These are phyloP conservation scores for Spialia ferax DNA, from an alignment of 2,888 invertebrate species.

Conservation along the genomic window DNA sequence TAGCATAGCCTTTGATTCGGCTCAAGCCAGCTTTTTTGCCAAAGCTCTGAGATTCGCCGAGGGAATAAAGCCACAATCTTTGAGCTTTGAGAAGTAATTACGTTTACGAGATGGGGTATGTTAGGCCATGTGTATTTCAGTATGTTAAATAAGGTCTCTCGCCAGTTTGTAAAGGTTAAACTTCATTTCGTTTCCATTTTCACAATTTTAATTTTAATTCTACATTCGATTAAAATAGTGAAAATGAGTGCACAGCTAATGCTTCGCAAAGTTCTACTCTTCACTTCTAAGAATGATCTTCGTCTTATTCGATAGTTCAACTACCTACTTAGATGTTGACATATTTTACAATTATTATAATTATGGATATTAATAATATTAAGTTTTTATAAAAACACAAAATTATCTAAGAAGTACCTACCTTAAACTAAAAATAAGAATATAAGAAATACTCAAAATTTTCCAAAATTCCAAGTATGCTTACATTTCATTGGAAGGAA, in stretches of 20 bases:
- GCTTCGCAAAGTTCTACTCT: too few relatives aligned
- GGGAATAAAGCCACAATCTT: slow-evolving; percentile 37
- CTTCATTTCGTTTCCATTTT: too few relatives aligned
- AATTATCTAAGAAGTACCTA: too few relatives aligned
- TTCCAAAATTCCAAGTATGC: not conserved
- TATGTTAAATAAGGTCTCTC: not conserved
- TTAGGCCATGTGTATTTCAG: slow-evolving; percentile 13
- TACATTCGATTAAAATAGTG: too few relatives aligned
- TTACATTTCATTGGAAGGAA: not conserved
- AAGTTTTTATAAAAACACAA: too few relatives aligned
- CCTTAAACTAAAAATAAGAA: not conserved
- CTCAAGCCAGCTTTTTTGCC: slow-evolving; percentile 69
- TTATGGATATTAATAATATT: too few relatives aligned
- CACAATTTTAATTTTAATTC: too few relatives aligned
- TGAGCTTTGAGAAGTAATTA: slow-evolving; percentile 38
- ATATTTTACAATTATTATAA: too few relatives aligned
- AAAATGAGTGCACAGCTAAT: too few relatives aligned
- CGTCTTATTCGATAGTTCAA: too few relatives aligned
- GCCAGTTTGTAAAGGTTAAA: not conserved
- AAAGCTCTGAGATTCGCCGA: slow-evolving; percentile 68
- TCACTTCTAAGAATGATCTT: too few relatives aligned
- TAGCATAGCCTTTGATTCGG: slow-evolving; percentile 71
- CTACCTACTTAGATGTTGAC: too few relatives aligned
- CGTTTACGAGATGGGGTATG: slow-evolving; percentile 12
- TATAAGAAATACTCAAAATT: not conserved